Percentiles rank a stretch among this genome's conserved stretches.
Conservation (phyloP, 2,888 invertebrate species). For the Augiades crinisus region DNA sequence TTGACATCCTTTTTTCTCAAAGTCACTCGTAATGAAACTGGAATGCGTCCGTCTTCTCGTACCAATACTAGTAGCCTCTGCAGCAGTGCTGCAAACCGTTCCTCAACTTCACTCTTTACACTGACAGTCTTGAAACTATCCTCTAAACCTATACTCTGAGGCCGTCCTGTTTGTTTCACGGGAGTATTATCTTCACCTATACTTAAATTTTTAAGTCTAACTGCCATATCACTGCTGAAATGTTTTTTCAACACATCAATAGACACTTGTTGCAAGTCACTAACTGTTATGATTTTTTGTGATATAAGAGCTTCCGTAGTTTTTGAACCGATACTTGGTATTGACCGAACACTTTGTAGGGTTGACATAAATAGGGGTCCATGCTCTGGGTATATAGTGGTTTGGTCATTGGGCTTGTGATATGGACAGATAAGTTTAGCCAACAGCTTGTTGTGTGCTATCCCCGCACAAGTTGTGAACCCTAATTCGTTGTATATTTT, state of each 20-base stretch:
- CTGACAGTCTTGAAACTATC: slow-evolving; percentile 89
- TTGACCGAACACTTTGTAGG: slow-evolving; percentile 81
- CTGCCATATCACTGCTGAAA: slow-evolving; percentile 86
- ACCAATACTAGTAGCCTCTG: slow-evolving; percentile 86
- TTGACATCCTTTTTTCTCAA: slow-evolving; percentile 86
- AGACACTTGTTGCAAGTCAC: slow-evolving; percentile 84
- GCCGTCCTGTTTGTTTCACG: slow-evolving; percentile 88
- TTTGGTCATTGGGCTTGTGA: slow-evolving; percentile 92
- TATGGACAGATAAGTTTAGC: slow-evolving; percentile 88
- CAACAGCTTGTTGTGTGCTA: slow-evolving; percentile 91
- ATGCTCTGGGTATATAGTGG: slow-evolving; percentile 87
- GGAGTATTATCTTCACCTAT: slow-evolving; percentile 87
- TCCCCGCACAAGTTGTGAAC: slow-evolving; percentile 90
- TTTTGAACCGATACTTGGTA: slow-evolving; percentile 90
- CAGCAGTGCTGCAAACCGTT: slow-evolving; percentile 85
- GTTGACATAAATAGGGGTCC: slow-evolving; percentile 84
- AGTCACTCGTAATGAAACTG: slow-evolving; percentile 87
- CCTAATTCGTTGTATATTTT: slow-evolving; percentile 85
- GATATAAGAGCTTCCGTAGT: slow-evolving; percentile 84
- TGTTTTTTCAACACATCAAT: slow-evolving; percentile 82
- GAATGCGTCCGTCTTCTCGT: slow-evolving; percentile 89
- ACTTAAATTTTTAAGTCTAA: slow-evolving; percentile 85
- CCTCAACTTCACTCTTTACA: slow-evolving; percentile 87
- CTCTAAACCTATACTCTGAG: slow-evolving; percentile 90
- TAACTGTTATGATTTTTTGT: slow-evolving; percentile 84